These are phyloP conservation scores for Idaea straminata DNA, from an alignment of 2,888 invertebrate genomes.

Conservation along the genomic window DNA sequence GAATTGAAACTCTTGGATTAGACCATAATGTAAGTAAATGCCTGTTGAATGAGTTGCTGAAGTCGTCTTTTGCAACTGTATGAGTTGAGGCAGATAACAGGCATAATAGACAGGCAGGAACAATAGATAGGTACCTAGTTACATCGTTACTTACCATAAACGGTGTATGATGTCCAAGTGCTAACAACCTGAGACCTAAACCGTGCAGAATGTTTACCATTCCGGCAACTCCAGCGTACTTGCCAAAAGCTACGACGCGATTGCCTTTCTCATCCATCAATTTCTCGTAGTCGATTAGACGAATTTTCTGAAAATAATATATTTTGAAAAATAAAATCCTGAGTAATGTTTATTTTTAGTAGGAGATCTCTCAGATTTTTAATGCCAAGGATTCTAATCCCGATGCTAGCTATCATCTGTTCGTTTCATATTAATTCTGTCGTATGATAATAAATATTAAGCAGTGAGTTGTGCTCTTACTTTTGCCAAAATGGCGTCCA, in stretches of 20 bases:
- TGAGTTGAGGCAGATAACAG: too few species aligned
- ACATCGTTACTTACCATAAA: constrained; percentile 88
- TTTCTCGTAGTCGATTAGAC: constrained; percentile 98
- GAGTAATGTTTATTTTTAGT: too few species aligned
- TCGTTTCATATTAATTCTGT: background rate
- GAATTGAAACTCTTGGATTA: constrained; percentile 20
- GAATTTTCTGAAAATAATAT: constrained; percentile 85
- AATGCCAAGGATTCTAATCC: too few species aligned
- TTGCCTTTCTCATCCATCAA: constrained; percentile 93
- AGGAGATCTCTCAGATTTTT: too few species aligned
- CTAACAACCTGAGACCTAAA: constrained; percentile 93
- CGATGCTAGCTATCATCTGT: background rate
- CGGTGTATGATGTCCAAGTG: constrained; percentile 98
- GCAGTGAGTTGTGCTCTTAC: constrained; percentile 43
- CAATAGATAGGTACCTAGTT: too few species aligned
- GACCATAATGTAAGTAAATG: too few species aligned
- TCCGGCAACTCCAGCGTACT: constrained; percentile 98
- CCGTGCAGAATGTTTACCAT: constrained; percentile 99
- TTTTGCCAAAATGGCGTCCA: constrained; percentile 97
- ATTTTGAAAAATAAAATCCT: background rate
- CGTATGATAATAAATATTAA: background rate
- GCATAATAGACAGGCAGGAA: too few species aligned
- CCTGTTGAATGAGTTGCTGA: too few species aligned
- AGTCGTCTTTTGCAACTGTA: too few species aligned
- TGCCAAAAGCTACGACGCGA: constrained; percentile 98